Conservation (phyloP, 2,888 invertebrate species). For the Dolomedes plantarius region DNA sequence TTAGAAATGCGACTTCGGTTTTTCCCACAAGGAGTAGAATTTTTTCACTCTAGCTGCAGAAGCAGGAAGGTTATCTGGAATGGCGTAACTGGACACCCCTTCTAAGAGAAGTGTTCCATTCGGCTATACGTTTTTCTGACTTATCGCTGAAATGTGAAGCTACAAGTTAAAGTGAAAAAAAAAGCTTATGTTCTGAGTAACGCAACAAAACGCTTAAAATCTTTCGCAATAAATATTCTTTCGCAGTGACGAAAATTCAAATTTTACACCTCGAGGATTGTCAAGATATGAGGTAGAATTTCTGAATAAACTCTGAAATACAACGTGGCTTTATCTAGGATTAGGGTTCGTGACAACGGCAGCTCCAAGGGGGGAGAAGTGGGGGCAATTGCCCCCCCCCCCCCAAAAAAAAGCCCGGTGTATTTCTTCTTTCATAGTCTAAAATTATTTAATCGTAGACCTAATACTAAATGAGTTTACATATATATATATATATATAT, state of each 20-base stretch:
- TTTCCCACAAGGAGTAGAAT: background rate
- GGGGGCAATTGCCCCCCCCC: too few species aligned
- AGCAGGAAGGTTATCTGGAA: slow-evolving; percentile 1
- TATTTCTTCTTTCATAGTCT: too few species aligned
- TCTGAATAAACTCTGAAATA: too few species aligned
- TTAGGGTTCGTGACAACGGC: too few species aligned
- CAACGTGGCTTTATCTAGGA: too few species aligned
- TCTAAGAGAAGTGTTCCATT: background rate
- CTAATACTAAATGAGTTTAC: too few species aligned
- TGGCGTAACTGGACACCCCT: background rate
- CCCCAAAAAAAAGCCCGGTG: too few species aligned
- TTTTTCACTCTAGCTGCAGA: background rate
- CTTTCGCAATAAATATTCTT: background rate
- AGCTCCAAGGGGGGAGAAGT: too few species aligned
- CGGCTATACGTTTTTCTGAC: background rate
- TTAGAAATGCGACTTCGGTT: background rate
- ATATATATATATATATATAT: too few species aligned
- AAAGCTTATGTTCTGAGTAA: background rate
- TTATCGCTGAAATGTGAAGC: background rate
- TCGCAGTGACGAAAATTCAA: background rate
- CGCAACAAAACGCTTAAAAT: background rate
- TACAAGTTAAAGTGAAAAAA: background rate
- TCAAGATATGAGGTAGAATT: too few species aligned
- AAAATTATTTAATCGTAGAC: too few species aligned
- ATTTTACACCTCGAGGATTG: background rate